phyloP scores from a whole-genome alignment of 1,140 invertebrate species.

The Latrodectus geometricus region DNA sequence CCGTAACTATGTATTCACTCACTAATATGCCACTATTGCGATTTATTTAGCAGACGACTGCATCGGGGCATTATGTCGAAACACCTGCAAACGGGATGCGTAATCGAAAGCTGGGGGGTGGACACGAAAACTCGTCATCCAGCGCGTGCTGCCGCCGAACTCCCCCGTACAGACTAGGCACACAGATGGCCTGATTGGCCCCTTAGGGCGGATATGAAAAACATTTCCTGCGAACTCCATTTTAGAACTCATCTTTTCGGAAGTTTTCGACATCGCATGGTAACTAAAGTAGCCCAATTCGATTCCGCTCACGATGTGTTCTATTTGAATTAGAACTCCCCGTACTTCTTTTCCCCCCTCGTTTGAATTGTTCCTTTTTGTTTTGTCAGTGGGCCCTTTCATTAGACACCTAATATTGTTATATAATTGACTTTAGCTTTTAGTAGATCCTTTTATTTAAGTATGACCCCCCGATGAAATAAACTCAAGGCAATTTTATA shows the following conservation, averaged over 20 bases:
- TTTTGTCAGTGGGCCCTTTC: too few relatives aligned
- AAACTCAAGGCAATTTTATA: too few relatives aligned
- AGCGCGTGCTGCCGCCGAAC: constrained; percentile 38
- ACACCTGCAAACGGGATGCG: constrained; percentile 37
- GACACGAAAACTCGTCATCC: constrained; percentile 32
- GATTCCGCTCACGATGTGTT: background rate
- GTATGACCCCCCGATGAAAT: too few relatives aligned
- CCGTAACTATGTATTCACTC: constrained; percentile 34
- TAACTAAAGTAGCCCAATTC: background rate
- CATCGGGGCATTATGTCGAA: constrained; percentile 20
- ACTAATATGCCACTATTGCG: constrained; percentile 36
- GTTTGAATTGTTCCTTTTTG: background rate
- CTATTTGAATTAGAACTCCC: background rate
- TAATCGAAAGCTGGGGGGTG: background rate
- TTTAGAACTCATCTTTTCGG: background rate
- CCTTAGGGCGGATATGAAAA: constrained; percentile 54
- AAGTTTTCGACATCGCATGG: background rate
- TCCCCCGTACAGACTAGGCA: background rate
- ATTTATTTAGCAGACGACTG: constrained; percentile 28
- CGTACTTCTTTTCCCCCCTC: background rate
- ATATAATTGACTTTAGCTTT: too few relatives aligned
- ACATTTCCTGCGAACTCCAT: constrained; percentile 41
- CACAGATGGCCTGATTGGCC: constrained; percentile 57
- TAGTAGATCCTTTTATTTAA: too few relatives aligned
- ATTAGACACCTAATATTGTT: too few relatives aligned